phyloP scores from a whole-genome alignment of 2,888 invertebrate genomes.

The Allolobophora icterica region DNA sequence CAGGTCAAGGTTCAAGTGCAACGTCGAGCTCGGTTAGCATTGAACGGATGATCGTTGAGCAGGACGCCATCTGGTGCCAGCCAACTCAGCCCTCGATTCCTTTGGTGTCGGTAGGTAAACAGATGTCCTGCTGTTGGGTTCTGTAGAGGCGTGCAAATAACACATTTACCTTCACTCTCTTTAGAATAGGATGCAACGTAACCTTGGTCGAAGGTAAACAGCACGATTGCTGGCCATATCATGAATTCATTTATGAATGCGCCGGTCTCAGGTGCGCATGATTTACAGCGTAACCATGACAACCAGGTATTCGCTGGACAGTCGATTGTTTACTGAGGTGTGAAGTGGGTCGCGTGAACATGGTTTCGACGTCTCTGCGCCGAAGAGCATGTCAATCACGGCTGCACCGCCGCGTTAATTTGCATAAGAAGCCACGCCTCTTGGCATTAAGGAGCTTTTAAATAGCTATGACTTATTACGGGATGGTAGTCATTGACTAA shows the following conservation, averaged over 20 bases:
- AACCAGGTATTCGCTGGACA: not conserved
- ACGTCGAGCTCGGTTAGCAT: not conserved
- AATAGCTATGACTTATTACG: too few relatives aligned
- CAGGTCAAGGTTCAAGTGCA: not conserved
- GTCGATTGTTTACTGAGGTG: not conserved
- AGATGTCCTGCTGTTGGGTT: not conserved
- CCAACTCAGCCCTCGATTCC: not conserved
- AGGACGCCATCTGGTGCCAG: not conserved
- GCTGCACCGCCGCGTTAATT: not conserved
- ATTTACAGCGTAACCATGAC: slow-evolving; percentile 2
- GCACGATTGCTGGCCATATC: not conserved
- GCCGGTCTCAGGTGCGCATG: not conserved
- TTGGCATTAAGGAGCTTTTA: too few relatives aligned
- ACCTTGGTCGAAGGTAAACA: not conserved
- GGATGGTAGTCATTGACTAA: not conserved
- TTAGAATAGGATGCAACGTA: not conserved
- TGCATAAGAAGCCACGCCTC: not conserved
- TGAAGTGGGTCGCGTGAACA: not conserved
- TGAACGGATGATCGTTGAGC: not conserved
- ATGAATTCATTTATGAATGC: not conserved
- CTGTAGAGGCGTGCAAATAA: too few relatives aligned
- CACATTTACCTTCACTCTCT: not conserved
- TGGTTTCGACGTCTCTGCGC: not conserved
- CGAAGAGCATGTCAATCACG: slow-evolving; percentile 13
- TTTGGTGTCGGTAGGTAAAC: not conserved